Evolutionary conservation across 2,888 invertebrate genomes (phyloP).

Genomic region (Sinohyriopsis cumingii): DNA sequence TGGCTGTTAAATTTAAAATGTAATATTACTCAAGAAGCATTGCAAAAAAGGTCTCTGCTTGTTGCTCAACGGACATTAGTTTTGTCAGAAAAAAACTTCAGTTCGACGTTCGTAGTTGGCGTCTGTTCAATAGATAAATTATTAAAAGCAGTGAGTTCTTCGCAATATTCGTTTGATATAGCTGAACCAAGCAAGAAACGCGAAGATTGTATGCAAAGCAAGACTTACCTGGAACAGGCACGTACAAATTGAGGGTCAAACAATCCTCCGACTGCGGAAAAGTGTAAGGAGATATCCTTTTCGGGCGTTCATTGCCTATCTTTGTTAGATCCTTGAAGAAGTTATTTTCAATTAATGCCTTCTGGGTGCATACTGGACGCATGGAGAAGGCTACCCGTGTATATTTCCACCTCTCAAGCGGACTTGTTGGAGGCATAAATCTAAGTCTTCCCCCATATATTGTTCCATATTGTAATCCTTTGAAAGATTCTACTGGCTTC

Average conservation of each 20-base stretch:
- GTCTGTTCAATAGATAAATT: too few species aligned
- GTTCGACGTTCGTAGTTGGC: too few species aligned
- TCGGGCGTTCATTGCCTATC: slow-evolving; percentile 90
- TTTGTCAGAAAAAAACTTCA: too few species aligned
- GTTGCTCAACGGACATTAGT: too few species aligned
- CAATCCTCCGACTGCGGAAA: slow-evolving; percentile 97
- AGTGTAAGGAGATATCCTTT: slow-evolving; percentile 79
- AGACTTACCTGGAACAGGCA: slow-evolving; percentile 76
- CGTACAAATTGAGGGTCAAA: slow-evolving; percentile 94
- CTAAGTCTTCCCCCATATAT: slow-evolving; percentile 89
- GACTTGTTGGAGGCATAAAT: slow-evolving; percentile 96
- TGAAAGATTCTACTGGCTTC: slow-evolving; percentile 86
- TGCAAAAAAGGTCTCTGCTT: too few species aligned
- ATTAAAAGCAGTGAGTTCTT: too few species aligned
- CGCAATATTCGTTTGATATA: too few species aligned
- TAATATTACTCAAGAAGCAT: too few species aligned
- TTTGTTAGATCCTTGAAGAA: slow-evolving; percentile 82
- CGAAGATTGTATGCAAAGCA: too few species aligned
- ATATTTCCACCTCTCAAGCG: slow-evolving; percentile 86
- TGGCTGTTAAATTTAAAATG: too few species aligned
- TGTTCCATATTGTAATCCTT: slow-evolving; percentile 93
- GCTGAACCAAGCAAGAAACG: too few species aligned
- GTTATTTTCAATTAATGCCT: slow-evolving; percentile 85
- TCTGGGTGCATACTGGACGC: slow-evolving; percentile 91
- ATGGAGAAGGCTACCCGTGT: slow-evolving; percentile 79